Evolutionary conservation across 2,797 vertebrate genomes (phyloP), one percentile per base, ranked within the genome.

Genomic region (Sebastes vulpes): DNA sequence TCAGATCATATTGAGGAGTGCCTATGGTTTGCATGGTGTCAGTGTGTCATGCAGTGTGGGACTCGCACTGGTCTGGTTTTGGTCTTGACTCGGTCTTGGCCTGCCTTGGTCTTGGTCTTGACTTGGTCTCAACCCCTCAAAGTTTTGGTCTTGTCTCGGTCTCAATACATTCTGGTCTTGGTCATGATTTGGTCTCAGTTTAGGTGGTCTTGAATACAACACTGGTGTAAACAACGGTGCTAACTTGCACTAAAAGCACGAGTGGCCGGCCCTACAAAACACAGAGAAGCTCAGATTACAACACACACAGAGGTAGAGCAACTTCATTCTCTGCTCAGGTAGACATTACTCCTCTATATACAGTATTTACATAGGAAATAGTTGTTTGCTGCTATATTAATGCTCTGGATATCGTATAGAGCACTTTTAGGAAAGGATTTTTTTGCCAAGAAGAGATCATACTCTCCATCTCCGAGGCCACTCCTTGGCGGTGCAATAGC

Each of bases 391-490:
- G 42, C 42, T n/a, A 48, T 48, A 48, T n/a, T n/a, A 48, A 48
- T 48, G 42, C 7, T 48, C 42, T n/a, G 42, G 42, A 48, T 48
- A 8, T 48, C 16, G 1, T 48, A 18, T 48, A 48, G 16, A n/a
- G 42, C 42, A 48, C 14, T 16, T 18, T 18, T 46, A 46, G 38
- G 38, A 50, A 53, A 32, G 18, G 66, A 70, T 60, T 52, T 54
- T 35, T 67, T 67, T 63, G 46, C 64, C 59, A 60, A 58, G 11
- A 52, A 9, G 42, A 68, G 66, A 68, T 42, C 32, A 7, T 66
- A 42, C 57, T 78, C 73, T 82, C 52, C 48, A 25, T 64, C 57
- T 79, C 65, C 38, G 70, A 70, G 68, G 80, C 63, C 58, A n/a
- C 72, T 78, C 35, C 14, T 69, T 72, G 29, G 82, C 35, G 6